These are phyloP conservation scores for Latheticus oryzae DNA, from an alignment of 2,888 invertebrate species.

Conservation along the genomic window DNA sequence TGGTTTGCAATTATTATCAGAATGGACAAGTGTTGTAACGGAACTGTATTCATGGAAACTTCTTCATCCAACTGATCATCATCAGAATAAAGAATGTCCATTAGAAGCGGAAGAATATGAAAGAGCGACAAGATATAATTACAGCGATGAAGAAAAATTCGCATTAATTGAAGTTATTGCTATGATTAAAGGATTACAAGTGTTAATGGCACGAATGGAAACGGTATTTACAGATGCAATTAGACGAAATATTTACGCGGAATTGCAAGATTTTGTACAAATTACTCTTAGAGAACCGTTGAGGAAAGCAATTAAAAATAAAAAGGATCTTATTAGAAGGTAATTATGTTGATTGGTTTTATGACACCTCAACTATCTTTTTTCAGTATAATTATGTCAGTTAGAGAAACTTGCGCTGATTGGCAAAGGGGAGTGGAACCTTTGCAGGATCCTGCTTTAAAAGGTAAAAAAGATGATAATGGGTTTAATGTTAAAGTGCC, in stretches of 20 bases:
- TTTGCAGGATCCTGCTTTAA: slow-evolving; percentile 88
- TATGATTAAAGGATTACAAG: slow-evolving; percentile 98
- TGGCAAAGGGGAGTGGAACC: slow-evolving; percentile 95
- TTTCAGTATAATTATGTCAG: slow-evolving; percentile 92
- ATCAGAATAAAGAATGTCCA: slow-evolving; percentile 94
- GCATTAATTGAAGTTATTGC: slow-evolving; percentile 98
- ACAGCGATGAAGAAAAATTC: slow-evolving; percentile 96
- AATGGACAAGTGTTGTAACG: slow-evolving; percentile 97
- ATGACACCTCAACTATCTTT: background rate
- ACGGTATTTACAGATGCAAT: slow-evolving; percentile 94
- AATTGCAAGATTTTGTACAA: slow-evolving; percentile 97
- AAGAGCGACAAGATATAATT: slow-evolving; percentile 96
- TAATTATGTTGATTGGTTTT: slow-evolving; percentile 45
- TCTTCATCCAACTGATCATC: slow-evolving; percentile 96
- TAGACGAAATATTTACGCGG: slow-evolving; percentile 91
- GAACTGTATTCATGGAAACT: slow-evolving; percentile 98
- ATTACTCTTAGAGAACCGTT: slow-evolving; percentile 88
- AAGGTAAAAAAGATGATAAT: slow-evolving; percentile 94
- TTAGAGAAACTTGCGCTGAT: slow-evolving; percentile 97
- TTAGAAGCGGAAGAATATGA: slow-evolving; percentile 98
- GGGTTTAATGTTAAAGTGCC: slow-evolving; percentile 94
- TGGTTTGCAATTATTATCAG: slow-evolving; percentile 92
- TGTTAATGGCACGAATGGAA: slow-evolving; percentile 96
- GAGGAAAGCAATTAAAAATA: slow-evolving; percentile 96
- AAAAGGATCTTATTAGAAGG: slow-evolving; percentile 93